A percentile compares a stretch with the other conserved stretches of the same genome.
Conservation (phyloP, 2,888 invertebrate species). For the Orchesellides sinensis region DNA sequence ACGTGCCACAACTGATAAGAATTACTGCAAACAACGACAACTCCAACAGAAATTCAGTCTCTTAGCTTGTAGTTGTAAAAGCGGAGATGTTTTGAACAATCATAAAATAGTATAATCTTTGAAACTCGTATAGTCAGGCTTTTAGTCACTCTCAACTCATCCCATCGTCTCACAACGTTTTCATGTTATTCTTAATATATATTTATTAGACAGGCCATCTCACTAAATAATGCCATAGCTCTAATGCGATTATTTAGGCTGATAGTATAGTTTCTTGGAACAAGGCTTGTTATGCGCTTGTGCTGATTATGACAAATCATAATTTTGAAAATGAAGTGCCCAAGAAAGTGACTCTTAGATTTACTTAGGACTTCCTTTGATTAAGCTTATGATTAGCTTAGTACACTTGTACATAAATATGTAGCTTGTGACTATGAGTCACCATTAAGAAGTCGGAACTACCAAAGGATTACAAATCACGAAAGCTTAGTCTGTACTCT, state of each 20-base stretch:
- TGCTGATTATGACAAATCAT: conserved; percentile 13
- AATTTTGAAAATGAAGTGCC: neutral
- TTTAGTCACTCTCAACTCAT: too few relatives aligned
- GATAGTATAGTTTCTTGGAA: neutral
- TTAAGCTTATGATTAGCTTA: too few relatives aligned
- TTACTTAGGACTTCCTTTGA: too few relatives aligned
- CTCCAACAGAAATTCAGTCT: neutral
- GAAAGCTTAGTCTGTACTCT: too few relatives aligned
- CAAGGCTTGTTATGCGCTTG: neutral
- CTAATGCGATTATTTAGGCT: conserved; percentile 28
- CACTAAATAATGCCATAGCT: conserved; percentile 5
- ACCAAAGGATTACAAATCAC: too few relatives aligned
- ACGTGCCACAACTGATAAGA: too few relatives aligned
- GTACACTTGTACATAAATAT: too few relatives aligned
- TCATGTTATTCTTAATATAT: conserved; percentile 3
- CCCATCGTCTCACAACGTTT: neutral
- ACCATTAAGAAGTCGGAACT: too few relatives aligned
- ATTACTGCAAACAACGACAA: conserved; percentile 11
- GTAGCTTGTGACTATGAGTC: too few relatives aligned
- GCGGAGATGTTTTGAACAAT: neutral
- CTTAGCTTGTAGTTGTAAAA: neutral
- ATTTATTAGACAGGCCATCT: conserved; percentile 43
- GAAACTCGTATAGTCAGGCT: too few relatives aligned
- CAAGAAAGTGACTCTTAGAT: neutral
- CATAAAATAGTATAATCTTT: too few relatives aligned